Percentiles rank a stretch among this genome's conserved stretches.
phyloP scores from a whole-genome alignment of 2,113 vertebrate genomes.

The Rafetus swinhoei region DNA sequence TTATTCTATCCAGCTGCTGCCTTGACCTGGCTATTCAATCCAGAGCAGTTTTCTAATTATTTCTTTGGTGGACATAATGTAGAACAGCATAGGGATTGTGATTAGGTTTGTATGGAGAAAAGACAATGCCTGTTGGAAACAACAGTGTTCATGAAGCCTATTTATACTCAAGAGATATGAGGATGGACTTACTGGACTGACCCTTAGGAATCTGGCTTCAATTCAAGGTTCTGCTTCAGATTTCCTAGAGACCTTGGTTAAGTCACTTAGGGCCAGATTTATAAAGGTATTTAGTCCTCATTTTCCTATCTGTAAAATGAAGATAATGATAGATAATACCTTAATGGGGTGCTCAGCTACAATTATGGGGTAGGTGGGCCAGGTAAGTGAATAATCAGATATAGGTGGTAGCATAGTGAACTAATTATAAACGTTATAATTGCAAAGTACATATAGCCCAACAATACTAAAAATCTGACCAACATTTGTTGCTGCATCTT shows the following conservation, averaged over 20 bases:
- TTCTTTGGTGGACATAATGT: not conserved
- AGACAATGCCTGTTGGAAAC: not conserved
- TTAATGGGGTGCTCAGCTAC: not conserved
- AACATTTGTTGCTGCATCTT: not conserved
- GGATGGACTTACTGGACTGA: not conserved
- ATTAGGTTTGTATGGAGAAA: not conserved
- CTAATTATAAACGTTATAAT: not conserved
- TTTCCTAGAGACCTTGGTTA: not conserved
- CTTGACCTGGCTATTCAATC: not conserved
- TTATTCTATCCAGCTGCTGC: not conserved
- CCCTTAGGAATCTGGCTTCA: not conserved
- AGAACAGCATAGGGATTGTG: not conserved
- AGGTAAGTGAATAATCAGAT: not conserved
- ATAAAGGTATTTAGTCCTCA: not conserved
- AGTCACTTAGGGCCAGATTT: not conserved
- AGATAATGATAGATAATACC: not conserved
- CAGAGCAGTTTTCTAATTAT: not conserved
- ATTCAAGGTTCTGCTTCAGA: not conserved
- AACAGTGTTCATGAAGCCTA: not conserved
- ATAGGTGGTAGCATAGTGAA: not conserved
- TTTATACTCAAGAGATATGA: not conserved
- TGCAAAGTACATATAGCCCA: not conserved
- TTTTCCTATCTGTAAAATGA: not conserved
- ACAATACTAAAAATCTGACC: not conserved
- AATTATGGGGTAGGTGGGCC: not conserved